Evolutionary conservation across 2,113 vertebrate species (phyloP).

Genomic region (Mirounga angustirostris): DNA sequence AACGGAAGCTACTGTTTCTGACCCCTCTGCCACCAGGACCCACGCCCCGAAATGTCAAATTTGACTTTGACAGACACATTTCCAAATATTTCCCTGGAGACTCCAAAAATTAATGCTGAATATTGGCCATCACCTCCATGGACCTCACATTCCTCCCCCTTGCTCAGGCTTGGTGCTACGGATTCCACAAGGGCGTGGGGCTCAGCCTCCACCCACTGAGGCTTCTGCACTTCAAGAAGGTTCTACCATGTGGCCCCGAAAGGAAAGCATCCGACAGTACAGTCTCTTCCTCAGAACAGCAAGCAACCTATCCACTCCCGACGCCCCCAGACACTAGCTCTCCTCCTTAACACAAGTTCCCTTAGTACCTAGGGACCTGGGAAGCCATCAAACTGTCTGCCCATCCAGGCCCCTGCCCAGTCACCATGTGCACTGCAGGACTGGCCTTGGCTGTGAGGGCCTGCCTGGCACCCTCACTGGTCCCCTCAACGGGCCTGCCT

Average conservation of each 20-base stretch:
- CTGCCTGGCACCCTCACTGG: not conserved
- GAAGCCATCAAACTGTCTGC: not conserved
- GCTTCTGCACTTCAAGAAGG: not conserved
- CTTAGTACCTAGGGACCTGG: not conserved
- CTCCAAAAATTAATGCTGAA: not conserved
- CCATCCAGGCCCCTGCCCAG: not conserved
- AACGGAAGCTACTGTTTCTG: not conserved
- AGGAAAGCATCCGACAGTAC: not conserved
- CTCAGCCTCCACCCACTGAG: not conserved
- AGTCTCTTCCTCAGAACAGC: not conserved
- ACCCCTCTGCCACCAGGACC: no score
- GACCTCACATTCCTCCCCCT: not conserved
- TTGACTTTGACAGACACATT: not conserved
- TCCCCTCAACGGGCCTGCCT: not conserved
- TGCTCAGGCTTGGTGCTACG: accelerated
- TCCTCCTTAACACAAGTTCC: not conserved
- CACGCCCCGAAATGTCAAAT: no score
- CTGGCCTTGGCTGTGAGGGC: not conserved
- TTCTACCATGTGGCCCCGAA: not conserved
- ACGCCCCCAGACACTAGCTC: no score
- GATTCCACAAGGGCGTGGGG: accelerated
- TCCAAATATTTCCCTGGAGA: not conserved
- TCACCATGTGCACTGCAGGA: accelerated
- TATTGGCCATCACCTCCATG: accelerated
- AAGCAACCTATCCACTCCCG: no score